These are phyloP conservation scores for Tetragnatha versicolor DNA, from an alignment of 1,140 invertebrate species.

Conservation along the genomic window DNA sequence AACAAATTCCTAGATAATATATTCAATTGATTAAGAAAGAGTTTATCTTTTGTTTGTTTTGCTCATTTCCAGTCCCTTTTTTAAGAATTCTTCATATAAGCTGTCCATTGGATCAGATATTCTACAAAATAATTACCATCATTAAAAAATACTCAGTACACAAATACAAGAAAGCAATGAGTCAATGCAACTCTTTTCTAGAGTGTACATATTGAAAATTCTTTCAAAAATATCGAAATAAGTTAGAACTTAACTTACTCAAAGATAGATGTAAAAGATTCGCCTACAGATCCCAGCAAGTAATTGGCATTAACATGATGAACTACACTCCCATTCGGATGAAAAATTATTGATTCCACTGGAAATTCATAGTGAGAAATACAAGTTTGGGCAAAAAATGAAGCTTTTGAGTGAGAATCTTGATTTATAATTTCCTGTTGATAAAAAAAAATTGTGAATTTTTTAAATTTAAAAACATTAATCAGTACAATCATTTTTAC, in stretches of 20 bases:
- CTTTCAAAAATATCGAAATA: neutral
- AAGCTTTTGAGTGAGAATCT: neutral
- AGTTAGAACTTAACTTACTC: neutral
- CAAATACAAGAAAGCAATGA: neutral
- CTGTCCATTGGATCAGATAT: slow-evolving; percentile 34
- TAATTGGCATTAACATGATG: slow-evolving; percentile 52
- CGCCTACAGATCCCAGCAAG: slow-evolving; percentile 8
- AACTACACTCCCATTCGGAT: slow-evolving; percentile 41
- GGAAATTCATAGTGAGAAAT: slow-evolving; percentile 44
- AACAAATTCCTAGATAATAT: no score
- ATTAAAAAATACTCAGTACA: neutral
- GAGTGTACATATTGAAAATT: neutral
- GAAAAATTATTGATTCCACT: slow-evolving; percentile 43
- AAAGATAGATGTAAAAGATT: slow-evolving; percentile 28
- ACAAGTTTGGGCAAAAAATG: slow-evolving; percentile 17
- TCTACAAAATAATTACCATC: slow-evolving; percentile 6
- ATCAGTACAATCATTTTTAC: no score
- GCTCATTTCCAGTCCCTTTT: slow-evolving; percentile 19
- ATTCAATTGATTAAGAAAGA: no score
- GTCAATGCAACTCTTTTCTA: neutral
- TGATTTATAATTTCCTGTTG: slow-evolving; percentile 12
- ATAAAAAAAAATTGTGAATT: no score
- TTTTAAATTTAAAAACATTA: no score
- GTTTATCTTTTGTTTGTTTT: no score
- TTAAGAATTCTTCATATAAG: slow-evolving; percentile 29